A percentile compares a stretch with the other conserved stretches of the same genome.
phyloP scores from a whole-genome alignment of 2,113 vertebrate genomes.

The Rhabdornis inornatus region DNA sequence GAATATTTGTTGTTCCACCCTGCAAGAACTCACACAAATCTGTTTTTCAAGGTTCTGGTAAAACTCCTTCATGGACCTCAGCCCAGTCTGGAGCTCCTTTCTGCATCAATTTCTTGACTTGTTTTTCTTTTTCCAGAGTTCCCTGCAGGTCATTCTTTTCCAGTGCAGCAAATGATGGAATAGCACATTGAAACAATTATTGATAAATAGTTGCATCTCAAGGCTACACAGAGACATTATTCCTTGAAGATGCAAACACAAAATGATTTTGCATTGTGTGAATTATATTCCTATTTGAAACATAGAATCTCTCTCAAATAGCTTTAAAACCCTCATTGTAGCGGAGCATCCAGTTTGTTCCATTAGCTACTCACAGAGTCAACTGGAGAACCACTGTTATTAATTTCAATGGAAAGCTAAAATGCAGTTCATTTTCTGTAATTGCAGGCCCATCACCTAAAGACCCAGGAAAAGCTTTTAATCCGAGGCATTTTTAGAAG shows the following conservation, averaged over 20 bases:
- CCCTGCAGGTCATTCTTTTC: background rate
- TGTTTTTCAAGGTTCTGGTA: background rate
- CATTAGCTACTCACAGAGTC: conserved; percentile 80
- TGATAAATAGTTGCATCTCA: background rate
- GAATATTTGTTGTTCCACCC: background rate
- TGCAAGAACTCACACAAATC: background rate
- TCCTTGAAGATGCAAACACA: background rate
- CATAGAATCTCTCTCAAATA: conserved; percentile 74
- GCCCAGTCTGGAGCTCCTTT: background rate
- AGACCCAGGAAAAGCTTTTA: conserved; percentile 82
- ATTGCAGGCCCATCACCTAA: conserved; percentile 77
- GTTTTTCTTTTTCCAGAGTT: background rate
- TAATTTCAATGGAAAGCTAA: conserved; percentile 80
- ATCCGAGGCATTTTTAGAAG: conserved; percentile 77
- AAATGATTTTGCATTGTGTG: conserved; percentile 44
- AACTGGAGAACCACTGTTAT: conserved; percentile 76
- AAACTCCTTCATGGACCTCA: background rate
- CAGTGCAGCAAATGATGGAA: background rate
- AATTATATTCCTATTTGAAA: conserved; percentile 82
- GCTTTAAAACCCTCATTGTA: conserved; percentile 73
- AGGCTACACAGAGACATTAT: conserved; percentile 3
- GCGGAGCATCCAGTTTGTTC: conserved; percentile 76
- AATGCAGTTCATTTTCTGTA: conserved; percentile 82
- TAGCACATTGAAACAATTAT: background rate
- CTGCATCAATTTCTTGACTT: background rate